Base-by-base conservation (phyloP, 2,113 vertebrate species). In the Hippopotamus amphibius region DNA sequence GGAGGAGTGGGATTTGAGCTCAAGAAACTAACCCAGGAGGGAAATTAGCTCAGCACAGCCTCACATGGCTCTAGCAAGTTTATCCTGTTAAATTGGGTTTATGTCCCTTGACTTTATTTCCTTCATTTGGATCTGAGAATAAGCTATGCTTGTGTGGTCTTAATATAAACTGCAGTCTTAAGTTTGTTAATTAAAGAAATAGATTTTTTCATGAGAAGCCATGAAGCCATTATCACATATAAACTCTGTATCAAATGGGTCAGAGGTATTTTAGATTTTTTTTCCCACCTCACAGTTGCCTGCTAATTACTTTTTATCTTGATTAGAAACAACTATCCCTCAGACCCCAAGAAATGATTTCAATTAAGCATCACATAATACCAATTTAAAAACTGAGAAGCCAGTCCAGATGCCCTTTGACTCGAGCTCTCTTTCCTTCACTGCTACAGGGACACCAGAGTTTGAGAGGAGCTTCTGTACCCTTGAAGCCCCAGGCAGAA, bases 281-380 rank as follows among this genome's bases (percentile, higher is more conserved):
- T 82, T 91, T 2, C 53, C 81, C 59, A 92, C 81, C 37, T 94
- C 50, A 86, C 55, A 93, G 30, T 80, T 93, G 37, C 86, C 77
- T 65, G 82, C 86, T 97, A 97, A 97, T 98, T 97, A 96, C 68
- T 81, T 97, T 83, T 65, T 72, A 93, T 97, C 79, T 95, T 95
- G 92, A 88, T 96, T 96, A 97, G 50, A 96, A 93, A 92, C 68
- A 24, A 74, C 12, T 79, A 61, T 93, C 79, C 72, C 95, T 87
- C 33, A 84, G 79, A 74, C n/a, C 57, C 21, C 12, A 80, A 50
- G 55, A 96, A 84, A 93, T 92, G 90, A 88, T 61, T 98, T 17
- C 82, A 96, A 87, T 93, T 95, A 97, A 84, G 46, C 80, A 96
- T 86, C 57, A 89, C 69, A 91, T 69, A 93, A 71, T 53, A 69